Evolutionary conservation across 2,797 vertebrate genomes (phyloP), one percentile per base, ranked within the genome.

Genomic region (Enteromius treurensis): DNA sequence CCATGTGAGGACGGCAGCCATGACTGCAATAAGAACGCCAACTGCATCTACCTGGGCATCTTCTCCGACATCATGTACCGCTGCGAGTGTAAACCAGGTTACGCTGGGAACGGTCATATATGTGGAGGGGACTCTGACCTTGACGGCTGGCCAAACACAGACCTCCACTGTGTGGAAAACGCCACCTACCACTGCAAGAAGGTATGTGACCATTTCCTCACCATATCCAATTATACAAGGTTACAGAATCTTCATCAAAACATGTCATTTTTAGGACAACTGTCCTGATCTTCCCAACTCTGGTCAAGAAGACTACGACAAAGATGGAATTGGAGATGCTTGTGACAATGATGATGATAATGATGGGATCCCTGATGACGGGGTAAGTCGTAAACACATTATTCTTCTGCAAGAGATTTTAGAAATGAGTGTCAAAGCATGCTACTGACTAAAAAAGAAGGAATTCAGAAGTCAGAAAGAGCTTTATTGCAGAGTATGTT

Each of bases 141-240:
- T 83, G 98, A 99, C 0, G 98, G 98, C 85, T 99, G 98, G 98
- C 98, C 98, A 86, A 99, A 99, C 79, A 94, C 91, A 67, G 84
- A 99, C 87, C 94, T 99, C 76, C 87, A 87, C 62, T 99, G 98
- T 86, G 96, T 99, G 90, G 95, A 94, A 88, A 99, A 99, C 19
- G 98, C 98, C n/a, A 99, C 98, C 71, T 99, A 99, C 90, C 98
- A 99, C 91, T 99, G 98, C 93, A 99, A 96, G 90, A 99, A 99
- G 93, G 98, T 99, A 96, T 80, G 84, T 77, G 19, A 85, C 88
- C 75, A 32, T 49, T 80, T 77, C 83, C 80, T 34, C 79, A 76
- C 74, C 69, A 53, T 69, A 82, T 42, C 58, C 68, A 83, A 75
- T 84, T 58, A 64, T 82, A 87, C 89, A 77, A 84, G 45, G 87